Percentiles rank a stretch among this genome's conserved stretches.
These are phyloP conservation scores for Pogona vitticeps DNA, from an alignment of 2,113 vertebrate species.

Conservation along the genomic window DNA sequence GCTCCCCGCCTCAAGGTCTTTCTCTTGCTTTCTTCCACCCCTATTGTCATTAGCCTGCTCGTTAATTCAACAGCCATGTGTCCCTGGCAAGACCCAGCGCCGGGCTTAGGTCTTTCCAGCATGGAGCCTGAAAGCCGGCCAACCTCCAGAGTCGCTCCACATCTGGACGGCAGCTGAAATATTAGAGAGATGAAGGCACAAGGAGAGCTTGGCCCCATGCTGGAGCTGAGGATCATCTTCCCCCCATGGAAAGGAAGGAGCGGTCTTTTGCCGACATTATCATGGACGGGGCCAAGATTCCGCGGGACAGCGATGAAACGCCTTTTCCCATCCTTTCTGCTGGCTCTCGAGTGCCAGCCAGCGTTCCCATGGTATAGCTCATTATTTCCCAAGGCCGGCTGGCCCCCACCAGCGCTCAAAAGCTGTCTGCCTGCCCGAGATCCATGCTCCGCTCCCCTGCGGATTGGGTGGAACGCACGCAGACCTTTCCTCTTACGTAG, in stretches of 20 bases:
- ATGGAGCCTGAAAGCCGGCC: not conserved
- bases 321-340: not conserved
- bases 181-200: not conserved
- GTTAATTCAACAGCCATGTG: slow-evolving; percentile 21
- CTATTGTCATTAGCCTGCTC: not conserved
- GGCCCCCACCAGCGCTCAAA: not conserved
- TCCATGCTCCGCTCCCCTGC: not conserved
- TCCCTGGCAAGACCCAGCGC: not conserved
- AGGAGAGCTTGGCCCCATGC: not conserved
- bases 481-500: not conserved
- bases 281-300: not conserved
- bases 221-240: not conserved
- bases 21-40: not conserved
- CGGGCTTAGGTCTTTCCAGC: not conserved
- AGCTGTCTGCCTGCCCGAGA: not conserved
- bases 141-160: slow-evolving; percentile 18
- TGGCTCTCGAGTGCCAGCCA: not conserved
- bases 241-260: not conserved
- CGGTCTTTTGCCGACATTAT: not conserved
- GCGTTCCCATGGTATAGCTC: too few relatives aligned
- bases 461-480: not conserved
- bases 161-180: slow-evolving; percentile 45
- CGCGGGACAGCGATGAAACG: not conserved
- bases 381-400: not conserved
- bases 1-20: too few relatives aligned